Conservation (phyloP, 2,113 vertebrate genomes). For the Dissostichus mawsoni region DNA sequence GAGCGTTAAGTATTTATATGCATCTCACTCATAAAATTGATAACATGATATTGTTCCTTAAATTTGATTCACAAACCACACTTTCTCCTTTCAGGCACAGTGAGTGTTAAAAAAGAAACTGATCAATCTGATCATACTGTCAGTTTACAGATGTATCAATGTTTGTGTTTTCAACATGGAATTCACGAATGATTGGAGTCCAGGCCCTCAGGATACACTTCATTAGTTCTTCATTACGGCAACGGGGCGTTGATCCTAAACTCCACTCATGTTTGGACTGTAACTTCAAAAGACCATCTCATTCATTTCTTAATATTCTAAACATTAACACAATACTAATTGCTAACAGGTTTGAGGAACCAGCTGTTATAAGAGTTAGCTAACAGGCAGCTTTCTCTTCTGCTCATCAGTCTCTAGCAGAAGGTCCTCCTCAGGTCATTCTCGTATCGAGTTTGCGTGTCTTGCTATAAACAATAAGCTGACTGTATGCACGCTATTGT, state of each 20-base stretch:
- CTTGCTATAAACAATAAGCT: constrained; percentile 52
- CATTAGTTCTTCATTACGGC: no score
- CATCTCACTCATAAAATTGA: no score
- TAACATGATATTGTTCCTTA: no score
- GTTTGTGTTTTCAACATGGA: no score
- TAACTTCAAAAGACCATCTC: constrained; percentile 29
- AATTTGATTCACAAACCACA: no score
- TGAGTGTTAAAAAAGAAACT: no score
- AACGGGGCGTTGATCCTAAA: not conserved
- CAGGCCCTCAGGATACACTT: no score
- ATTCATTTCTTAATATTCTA: constrained; percentile 29
- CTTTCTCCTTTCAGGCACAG: no score
- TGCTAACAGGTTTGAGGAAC: constrained; percentile 15
- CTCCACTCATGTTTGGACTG: constrained; percentile 1
- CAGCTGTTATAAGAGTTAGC: constrained; percentile 23
- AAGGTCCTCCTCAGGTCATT: constrained; percentile 27
- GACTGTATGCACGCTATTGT: constrained; percentile 16
- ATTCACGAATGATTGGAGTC: no score
- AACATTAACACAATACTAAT: constrained; percentile 35
- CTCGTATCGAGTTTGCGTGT: constrained; percentile 34
- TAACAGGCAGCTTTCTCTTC: constrained; percentile 9
- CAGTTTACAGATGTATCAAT: no score
- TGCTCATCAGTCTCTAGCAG: not conserved
- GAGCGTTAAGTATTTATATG: no score
- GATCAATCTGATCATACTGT: no score